Evolutionary conservation across 2,888 invertebrate genomes (phyloP).

Genomic region (Agrotis puta): DNA sequence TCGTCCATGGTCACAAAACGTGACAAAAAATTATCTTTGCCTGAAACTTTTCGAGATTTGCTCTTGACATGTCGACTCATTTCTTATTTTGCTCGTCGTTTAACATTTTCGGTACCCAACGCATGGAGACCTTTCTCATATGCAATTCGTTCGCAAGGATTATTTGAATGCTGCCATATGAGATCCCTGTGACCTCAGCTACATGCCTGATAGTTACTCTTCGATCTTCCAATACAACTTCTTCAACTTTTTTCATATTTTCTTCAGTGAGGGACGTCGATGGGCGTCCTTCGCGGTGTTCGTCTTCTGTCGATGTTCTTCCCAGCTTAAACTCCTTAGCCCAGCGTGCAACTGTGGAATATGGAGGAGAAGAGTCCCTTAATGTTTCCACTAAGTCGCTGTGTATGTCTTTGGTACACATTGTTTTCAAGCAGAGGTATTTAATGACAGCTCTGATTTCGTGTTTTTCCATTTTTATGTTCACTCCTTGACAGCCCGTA

Average conservation of each 20-base stretch:
- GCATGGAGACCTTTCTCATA: no score
- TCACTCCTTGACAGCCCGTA: no score
- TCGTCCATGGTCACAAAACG: no score
- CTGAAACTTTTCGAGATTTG: not conserved
- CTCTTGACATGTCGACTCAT: no score
- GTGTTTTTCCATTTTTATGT: not conserved
- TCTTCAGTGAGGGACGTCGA: conserved; percentile 8
- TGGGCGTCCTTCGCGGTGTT: conserved; percentile 5
- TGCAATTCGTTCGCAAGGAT: no score
- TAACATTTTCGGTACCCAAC: no score
- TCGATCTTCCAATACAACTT: not conserved
- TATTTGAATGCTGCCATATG: no score
- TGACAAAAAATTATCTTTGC: not conserved
- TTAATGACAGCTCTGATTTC: not conserved
- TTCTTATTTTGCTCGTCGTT: not conserved
- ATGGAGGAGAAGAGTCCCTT: conserved; percentile 11
- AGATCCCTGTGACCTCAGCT: not conserved
- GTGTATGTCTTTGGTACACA: not conserved
- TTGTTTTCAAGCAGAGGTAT: not conserved
- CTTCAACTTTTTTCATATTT: conserved; percentile 8
- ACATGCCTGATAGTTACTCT: conserved; percentile 1
- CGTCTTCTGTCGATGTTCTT: conserved; percentile 6
- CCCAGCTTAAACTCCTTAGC: conserved; percentile 8
- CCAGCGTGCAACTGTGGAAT: not conserved
- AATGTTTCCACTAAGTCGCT: not conserved